Conservation (phyloP, 2,888 invertebrate genomes). For the Drosophila putrida region DNA sequence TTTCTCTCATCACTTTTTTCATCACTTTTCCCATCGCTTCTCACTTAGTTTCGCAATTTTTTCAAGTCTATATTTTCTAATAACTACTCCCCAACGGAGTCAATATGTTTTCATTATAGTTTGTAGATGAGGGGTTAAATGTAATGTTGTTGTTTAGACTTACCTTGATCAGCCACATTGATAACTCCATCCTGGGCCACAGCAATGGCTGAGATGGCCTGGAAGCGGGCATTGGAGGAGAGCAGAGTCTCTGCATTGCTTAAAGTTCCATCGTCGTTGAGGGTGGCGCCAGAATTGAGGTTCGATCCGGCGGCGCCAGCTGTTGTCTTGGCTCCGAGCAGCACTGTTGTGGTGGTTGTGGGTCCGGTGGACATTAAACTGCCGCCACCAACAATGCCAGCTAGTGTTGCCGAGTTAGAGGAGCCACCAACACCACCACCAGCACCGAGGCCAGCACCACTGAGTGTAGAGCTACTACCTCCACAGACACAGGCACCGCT, state of each 20-base stretch:
- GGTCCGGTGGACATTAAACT: slow-evolving; percentile 85
- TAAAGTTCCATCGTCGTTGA: slow-evolving; percentile 84
- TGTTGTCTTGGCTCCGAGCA: slow-evolving; percentile 83
- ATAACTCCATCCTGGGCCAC: slow-evolving; percentile 98
- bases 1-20: neutral
- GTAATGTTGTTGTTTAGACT: slow-evolving; percentile 70
- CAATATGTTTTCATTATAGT: too few relatives aligned
- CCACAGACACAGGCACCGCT: slow-evolving; percentile 62
- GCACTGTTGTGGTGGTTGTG: slow-evolving; percentile 84
- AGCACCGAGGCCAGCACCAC: slow-evolving; percentile 19
- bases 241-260: slow-evolving; percentile 94
- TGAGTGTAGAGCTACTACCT: slow-evolving; percentile 21
- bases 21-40: neutral
- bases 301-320: slow-evolving; percentile 64
- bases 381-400: slow-evolving; percentile 82
- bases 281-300: slow-evolving; percentile 70
- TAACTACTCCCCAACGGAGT: too few relatives aligned
- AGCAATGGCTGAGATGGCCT: slow-evolving; percentile 94
- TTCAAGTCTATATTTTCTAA: too few relatives aligned
- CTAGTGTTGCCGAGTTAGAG: slow-evolving; percentile 68
- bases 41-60: too few relatives aligned
- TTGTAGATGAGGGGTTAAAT: too few relatives aligned
- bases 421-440: slow-evolving; percentile 42
- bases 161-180: slow-evolving; percentile 97
- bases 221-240: slow-evolving; percentile 96